phyloP scores from a whole-genome alignment of 2,113 vertebrate genomes.

The Chamaetylas fuelleborni region DNA sequence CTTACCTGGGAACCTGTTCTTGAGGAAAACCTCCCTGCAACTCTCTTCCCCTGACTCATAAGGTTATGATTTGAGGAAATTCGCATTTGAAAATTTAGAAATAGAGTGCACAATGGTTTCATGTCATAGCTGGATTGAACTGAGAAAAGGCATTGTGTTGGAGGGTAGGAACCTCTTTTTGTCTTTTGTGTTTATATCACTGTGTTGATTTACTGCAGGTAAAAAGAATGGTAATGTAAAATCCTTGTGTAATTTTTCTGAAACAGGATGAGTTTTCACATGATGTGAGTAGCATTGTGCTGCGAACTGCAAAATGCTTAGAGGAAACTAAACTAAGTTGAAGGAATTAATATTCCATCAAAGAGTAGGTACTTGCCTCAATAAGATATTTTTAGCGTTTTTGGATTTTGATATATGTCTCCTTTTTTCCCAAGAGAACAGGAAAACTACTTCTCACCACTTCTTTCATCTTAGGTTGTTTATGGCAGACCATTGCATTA shows the following conservation, averaged over 20 bases:
- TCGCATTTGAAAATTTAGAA: not conserved
- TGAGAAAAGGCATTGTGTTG: not conserved
- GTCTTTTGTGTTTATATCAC: not conserved
- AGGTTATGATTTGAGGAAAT: not conserved
- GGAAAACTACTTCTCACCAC: not conserved
- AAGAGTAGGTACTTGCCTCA: not conserved
- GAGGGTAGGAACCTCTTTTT: not conserved
- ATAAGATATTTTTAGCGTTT: conserved; percentile 33
- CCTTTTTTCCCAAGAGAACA: not conserved
- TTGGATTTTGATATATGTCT: not conserved
- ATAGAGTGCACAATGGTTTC: not conserved
- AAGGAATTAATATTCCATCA: conserved; percentile 7
- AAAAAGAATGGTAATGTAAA: not conserved
- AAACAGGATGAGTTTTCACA: conserved; percentile 20
- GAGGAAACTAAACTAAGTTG: not conserved
- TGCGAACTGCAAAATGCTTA: not conserved
- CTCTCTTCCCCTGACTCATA: not conserved
- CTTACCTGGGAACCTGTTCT: not conserved
- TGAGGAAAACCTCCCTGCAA: not conserved
- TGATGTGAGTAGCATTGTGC: not conserved
- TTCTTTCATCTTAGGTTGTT: not conserved
- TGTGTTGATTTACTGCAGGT: conserved; percentile 11
- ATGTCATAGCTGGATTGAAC: not conserved
- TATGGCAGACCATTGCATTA: not conserved
- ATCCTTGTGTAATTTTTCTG: not conserved